phyloP scores from a whole-genome alignment of 2,113 vertebrate genomes.

The Podarcis muralis region DNA sequence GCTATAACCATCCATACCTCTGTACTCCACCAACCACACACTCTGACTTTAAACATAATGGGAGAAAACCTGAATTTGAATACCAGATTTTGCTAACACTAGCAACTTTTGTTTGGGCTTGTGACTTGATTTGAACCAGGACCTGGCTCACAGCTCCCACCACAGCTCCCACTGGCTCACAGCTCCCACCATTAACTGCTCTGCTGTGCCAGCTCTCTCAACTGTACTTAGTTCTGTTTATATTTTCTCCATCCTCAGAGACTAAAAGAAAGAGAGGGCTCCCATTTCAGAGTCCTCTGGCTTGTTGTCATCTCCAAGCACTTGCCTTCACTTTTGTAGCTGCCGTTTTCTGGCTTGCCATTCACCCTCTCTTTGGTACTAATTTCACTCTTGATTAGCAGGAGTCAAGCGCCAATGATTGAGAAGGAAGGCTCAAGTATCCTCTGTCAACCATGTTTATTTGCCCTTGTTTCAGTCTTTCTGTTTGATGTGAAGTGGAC shows the following conservation, averaged over 20 bases:
- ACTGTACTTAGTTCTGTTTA: neutral
- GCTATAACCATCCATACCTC: neutral
- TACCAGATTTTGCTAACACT: neutral
- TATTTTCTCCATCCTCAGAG: neutral
- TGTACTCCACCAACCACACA: neutral
- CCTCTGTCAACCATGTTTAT: neutral
- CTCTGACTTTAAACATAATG: neutral
- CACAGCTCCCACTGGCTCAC: neutral
- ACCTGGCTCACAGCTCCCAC: neutral
- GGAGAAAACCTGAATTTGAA: neutral
- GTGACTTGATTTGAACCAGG: neutral
- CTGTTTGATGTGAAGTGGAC: neutral
- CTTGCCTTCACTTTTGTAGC: constrained; percentile 16
- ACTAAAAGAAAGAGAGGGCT: neutral
- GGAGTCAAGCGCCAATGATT: neutral
- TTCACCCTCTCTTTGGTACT: neutral
- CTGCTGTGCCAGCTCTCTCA: neutral
- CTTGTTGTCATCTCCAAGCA: neutral
- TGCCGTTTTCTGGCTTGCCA: neutral
- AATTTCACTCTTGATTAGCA: neutral
- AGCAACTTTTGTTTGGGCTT: neutral
- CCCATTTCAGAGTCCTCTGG: neutral
- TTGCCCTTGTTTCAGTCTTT: neutral
- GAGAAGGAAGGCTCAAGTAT: constrained; percentile 18
- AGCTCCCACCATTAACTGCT: neutral